Conservation (phyloP, 2,888 invertebrate genomes). For the Brassicogethes aeneus region DNA sequence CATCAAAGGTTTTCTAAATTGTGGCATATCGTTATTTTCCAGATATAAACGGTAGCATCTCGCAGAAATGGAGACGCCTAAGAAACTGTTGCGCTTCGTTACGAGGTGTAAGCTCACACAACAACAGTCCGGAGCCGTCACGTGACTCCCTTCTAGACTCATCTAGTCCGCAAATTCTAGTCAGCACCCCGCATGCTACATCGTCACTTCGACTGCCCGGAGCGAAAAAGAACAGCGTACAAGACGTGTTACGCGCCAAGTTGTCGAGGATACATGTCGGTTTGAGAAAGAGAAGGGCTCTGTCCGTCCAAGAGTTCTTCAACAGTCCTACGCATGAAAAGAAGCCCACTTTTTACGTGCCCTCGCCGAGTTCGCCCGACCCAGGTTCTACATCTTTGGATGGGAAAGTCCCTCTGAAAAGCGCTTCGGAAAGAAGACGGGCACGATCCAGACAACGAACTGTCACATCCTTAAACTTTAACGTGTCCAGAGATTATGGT, state of each 20-base stretch:
- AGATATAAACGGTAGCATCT: constrained; percentile 67
- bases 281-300: constrained; percentile 53
- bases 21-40: too few species aligned
- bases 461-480: constrained; percentile 20
- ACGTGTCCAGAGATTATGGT: constrained; percentile 28
- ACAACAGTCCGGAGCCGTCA: constrained; percentile 45
- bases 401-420: constrained; percentile 16
- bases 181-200: constrained; percentile 36
- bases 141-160: constrained; percentile 47
- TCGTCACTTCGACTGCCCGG: constrained; percentile 44
- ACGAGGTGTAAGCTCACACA: constrained; percentile 44
- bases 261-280: constrained; percentile 64
- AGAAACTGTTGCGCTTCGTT: constrained; percentile 57
- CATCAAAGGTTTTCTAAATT: too few species aligned
- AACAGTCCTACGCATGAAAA: constrained; percentile 38
- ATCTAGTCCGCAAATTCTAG: constrained; percentile 39
- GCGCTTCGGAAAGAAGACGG: constrained; percentile 16
- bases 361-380: constrained; percentile 44
- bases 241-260: constrained; percentile 55
- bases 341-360: constrained; percentile 61
- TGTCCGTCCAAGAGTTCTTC: constrained; percentile 62
- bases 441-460: constrained; percentile 27
- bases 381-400: constrained; percentile 22
- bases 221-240: constrained; percentile 47
- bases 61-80: constrained; percentile 66